Conservation (phyloP, 2,797 vertebrate genomes). For the Apogon talboti region DNA sequence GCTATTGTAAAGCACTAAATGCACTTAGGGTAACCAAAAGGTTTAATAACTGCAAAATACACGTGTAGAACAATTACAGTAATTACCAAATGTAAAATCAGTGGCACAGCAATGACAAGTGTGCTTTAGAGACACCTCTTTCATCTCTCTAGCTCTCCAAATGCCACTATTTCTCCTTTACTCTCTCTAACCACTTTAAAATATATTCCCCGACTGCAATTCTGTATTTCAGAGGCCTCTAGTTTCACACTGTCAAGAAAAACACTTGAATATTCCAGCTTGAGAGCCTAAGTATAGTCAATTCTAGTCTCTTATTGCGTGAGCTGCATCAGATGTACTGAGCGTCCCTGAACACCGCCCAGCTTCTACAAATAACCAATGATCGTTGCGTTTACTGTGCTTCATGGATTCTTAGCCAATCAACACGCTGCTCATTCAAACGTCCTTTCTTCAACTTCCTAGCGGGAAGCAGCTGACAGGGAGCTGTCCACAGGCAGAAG, state of each 20-base stretch:
- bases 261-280: too few relatives aligned
- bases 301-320: background rate
- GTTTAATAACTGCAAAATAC: background rate
- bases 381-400: conserved; percentile 60
- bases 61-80: background rate
- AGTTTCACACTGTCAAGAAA: too few relatives aligned
- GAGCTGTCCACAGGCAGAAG: conserved; percentile 31
- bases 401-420: conserved; percentile 58
- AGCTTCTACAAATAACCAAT: conserved; percentile 59
- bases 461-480: conserved; percentile 79
- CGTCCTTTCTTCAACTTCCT: conserved; percentile 78
- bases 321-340: background rate
- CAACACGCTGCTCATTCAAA: conserved; percentile 48
- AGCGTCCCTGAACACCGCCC: conserved; percentile 4
- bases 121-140: too few relatives aligned
- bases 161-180: background rate
- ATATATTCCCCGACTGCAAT: background rate
- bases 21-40: background rate
- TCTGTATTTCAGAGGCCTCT: background rate
- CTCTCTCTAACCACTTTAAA: background rate
- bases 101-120: background rate
- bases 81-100: background rate
- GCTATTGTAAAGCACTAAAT: background rate
- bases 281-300: background rate
- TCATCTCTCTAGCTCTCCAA: background rate